Evolutionary conservation across 2,888 invertebrate species (phyloP).

Genomic region (Diarsia dahlii): DNA sequence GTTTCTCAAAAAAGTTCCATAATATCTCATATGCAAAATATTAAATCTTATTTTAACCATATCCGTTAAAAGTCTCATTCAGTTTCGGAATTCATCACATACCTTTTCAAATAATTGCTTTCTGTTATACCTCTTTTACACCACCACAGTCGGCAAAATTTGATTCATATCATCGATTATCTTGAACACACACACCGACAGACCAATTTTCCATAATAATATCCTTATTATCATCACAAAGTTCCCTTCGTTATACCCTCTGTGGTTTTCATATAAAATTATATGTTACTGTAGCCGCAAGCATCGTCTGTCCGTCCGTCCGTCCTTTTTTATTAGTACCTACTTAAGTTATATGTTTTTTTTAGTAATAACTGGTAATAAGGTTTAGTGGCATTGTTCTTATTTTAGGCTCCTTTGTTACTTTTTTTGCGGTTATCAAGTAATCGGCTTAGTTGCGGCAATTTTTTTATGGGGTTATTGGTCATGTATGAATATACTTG

Average conservation of each 20-base stretch:
- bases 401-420: constrained; percentile 12
- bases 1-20: too few relatives aligned
- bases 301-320: constrained; percentile 57
- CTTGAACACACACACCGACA: constrained; percentile 59
- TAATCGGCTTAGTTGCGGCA: constrained; percentile 31
- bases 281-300: constrained; percentile 64
- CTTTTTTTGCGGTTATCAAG: not conserved
- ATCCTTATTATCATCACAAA: constrained; percentile 69
- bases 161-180: constrained; percentile 62
- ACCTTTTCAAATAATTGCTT: not conserved
- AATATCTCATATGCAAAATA: too few relatives aligned
- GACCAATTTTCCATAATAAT: constrained; percentile 68
- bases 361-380: constrained; percentile 58
- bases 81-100: not conserved
- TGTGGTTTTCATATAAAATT: constrained; percentile 68
- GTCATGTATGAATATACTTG: not conserved
- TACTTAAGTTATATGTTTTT: constrained; percentile 61
- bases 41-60: too few relatives aligned
- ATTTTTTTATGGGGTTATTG: constrained; percentile 17
- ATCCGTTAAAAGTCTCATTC: too few relatives aligned
- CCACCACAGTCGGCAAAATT: constrained; percentile 47
- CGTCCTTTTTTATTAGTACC: constrained; percentile 69
- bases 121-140: constrained; percentile 24
- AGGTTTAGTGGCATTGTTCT: constrained; percentile 47
- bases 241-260: constrained; percentile 59